A percentile compares a stretch with the other conserved stretches of the same genome.
These are phyloP conservation scores for Rattus norvegicus DNA, from an alignment of 2,113 vertebrate species.

Conservation along the genomic window GRCr8 NC_086031.1:46638001-46638500, in stretches of 20 bases:
- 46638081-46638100: background rate
- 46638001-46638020: background rate
- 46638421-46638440: background rate
- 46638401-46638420: background rate
- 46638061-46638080: background rate
- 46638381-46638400: background rate
- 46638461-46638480: too few species aligned
- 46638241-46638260: background rate
- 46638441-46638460: background rate
- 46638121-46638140: slow-evolving; percentile 49
- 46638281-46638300: background rate
- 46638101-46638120: slow-evolving; percentile 60
- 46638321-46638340: background rate
- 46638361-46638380: background rate
- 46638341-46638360: background rate
- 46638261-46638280: background rate
- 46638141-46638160: slow-evolving; percentile 56
- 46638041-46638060: background rate
- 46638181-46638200: slow-evolving; percentile 54
- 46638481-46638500: background rate
- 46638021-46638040: background rate
- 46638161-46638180: slow-evolving; percentile 17
- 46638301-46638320: background rate
- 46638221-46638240: slow-evolving; percentile 56
- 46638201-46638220: slow-evolving; percentile 40